phyloP scores from a whole-genome alignment of 2,888 invertebrate species.

The Rhodophaea formosa region DNA sequence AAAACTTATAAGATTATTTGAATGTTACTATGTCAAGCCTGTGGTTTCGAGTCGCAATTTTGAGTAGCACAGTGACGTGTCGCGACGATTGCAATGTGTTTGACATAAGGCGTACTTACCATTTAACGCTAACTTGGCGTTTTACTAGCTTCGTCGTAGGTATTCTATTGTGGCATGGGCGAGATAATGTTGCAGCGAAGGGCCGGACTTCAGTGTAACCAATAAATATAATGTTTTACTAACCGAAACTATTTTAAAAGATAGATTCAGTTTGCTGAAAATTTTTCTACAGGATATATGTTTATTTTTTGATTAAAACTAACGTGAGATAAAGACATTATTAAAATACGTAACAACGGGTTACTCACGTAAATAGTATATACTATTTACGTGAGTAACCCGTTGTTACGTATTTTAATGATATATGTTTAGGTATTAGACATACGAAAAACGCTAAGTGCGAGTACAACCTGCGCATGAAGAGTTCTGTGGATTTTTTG shows the following conservation, averaged over 20 bases:
- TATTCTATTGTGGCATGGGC: conserved; percentile 64
- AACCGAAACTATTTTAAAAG: background rate
- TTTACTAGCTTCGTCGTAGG: conserved; percentile 63
- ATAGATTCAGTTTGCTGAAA: background rate
- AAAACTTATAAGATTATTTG: background rate
- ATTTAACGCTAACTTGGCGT: conserved; percentile 54
- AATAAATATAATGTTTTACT: background rate
- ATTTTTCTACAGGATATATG: too few relatives aligned
- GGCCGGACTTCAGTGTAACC: conserved; percentile 38
- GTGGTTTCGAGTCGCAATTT: background rate
- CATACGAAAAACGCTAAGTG: too few relatives aligned
- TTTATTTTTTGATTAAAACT: too few relatives aligned
- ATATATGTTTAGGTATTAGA: too few relatives aligned
- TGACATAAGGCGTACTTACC: conserved; percentile 60
- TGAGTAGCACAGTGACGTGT: background rate
- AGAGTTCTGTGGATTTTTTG: too few relatives aligned
- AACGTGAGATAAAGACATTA: too few relatives aligned
- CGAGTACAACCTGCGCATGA: too few relatives aligned
- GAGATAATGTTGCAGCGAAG: conserved; percentile 52
- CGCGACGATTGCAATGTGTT: conserved; percentile 42
- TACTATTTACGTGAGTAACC: too few relatives aligned
- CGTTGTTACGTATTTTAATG: too few relatives aligned
- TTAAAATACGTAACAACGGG: too few relatives aligned
- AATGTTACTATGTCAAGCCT: background rate
- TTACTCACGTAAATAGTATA: too few relatives aligned